Base-by-base conservation (phyloP, 2,888 invertebrate genomes). In the Diogma glabrata region DNA sequence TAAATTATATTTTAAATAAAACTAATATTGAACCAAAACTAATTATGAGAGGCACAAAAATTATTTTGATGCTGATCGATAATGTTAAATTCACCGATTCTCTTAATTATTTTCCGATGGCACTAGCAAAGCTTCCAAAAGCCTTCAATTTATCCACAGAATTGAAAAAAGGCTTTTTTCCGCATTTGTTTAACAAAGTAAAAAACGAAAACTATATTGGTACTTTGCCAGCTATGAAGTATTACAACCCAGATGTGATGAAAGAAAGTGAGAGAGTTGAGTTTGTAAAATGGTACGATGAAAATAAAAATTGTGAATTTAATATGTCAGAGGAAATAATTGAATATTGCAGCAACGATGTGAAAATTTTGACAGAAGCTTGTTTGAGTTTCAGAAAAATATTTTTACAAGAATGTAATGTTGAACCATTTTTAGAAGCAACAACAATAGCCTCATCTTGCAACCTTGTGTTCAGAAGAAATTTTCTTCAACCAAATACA, bases 81-180 rank as follows among this genome's bases (percentile, higher is more conserved):
- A 56, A 57, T 24, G 46, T 57, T 2, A 50, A 53, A 30, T 61
- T 60, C 55, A 53, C 59, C 19, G 59, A 61, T 40, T 57, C 57
- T 47, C 43, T 59, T 4, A 61, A 60, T 55, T 63, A 61, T 52
- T 59, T 63, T 36, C 61, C 59, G 7, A 61, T 61, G 60, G 48
- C 56, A 19, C 51, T 61, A 8, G 28, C 53, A 2, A 52, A 50
- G 20, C 24, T 63, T 8, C 59, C 61, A 4, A 60, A 60, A 55
- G 56, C 60, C 3, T 60, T 63, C 49, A 60, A 55, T 23, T 52
- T 63, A 6, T 7, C 51, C 1, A 53, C 46, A 2, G 43, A 47
- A 8, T 26, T 50, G 3, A 56, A 54, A 23, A 61, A 62, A 52
- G 58, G 59, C 0, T 56, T 57, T 46, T 62, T 61, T 53, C 61